Evolutionary conservation across 2,113 vertebrate genomes (phyloP).

Genomic region (Acinonyx jubatus): DNA sequence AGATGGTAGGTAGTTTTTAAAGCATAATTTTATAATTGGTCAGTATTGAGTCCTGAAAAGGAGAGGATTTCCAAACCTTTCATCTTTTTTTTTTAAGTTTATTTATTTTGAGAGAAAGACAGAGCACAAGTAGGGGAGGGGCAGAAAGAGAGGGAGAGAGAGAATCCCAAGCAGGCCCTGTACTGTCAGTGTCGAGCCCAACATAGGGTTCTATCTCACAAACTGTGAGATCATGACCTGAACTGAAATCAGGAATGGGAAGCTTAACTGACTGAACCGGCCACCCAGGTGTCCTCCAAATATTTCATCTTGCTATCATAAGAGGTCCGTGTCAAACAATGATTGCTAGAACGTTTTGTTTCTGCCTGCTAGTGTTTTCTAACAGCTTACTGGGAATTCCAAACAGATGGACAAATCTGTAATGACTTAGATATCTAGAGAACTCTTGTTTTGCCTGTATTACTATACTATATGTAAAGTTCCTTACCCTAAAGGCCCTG

Average conservation of each 20-base stretch:
- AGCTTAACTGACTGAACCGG: no score
- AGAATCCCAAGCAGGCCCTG: no score
- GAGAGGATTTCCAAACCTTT: neutral
- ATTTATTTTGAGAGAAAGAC: no score
- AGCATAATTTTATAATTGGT: neutral
- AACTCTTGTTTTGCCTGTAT: conserved; percentile 29
- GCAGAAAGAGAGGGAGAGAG: no score
- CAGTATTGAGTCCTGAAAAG: neutral
- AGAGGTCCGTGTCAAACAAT: neutral
- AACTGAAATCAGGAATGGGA: no score
- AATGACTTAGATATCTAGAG: conserved; percentile 9
- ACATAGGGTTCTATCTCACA: no score
- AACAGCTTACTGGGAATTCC: neutral
- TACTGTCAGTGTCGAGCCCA: no score
- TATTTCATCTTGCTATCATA: neutral
- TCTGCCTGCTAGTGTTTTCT: conserved; percentile 15
- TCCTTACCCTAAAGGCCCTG: conserved; percentile 27
- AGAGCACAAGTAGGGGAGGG: no score
- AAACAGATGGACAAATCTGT: conserved; percentile 23
- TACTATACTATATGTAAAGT: neutral
- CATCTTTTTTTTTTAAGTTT: no score
- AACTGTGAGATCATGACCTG: no score
- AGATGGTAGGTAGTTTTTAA: neutral
- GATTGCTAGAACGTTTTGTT: neutral
- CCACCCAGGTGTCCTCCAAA: neutral